Percentiles rank a stretch among this genome's conserved stretches.
Evolutionary conservation across 2,797 vertebrate species (phyloP).

Genomic region (Hafferia zeledoni): DNA sequence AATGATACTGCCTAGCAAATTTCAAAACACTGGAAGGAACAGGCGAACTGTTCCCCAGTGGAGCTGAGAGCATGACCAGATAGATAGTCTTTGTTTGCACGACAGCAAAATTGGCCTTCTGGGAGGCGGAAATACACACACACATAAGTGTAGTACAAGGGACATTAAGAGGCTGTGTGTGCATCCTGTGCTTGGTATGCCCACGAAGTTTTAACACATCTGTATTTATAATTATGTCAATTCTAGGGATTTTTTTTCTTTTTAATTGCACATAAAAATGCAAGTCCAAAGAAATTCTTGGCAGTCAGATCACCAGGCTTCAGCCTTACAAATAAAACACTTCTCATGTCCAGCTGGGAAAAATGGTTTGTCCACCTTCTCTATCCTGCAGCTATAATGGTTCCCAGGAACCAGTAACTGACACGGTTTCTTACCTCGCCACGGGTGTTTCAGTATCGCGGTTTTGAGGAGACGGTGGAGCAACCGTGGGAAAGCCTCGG

Average conservation of each 20-base stretch:
- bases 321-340: background rate
- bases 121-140: background rate
- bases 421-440: constrained; percentile 31
- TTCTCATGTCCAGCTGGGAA: background rate
- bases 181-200: background rate
- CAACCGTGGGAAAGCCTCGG: constrained; percentile 22
- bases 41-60: background rate
- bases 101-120: background rate
- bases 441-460: background rate
- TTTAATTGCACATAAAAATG: background rate
- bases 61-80: background rate
- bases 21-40: background rate
- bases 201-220: background rate
- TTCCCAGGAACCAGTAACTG: background rate
- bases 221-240: constrained; percentile 12
- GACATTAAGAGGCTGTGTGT: background rate
- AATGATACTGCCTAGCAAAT: constrained; percentile 7
- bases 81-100: background rate
- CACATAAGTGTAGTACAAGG: background rate
- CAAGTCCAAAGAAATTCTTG: constrained; percentile 3
- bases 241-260: background rate
- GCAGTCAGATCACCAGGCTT: background rate
- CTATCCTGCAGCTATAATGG: background rate
- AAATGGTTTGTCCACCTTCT: constrained; percentile 11
- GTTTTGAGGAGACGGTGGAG: background rate